A percentile compares a stretch with the other conserved stretches of the same genome.
These are phyloP conservation scores for Rhagium mordax DNA, from an alignment of 2,888 invertebrate species.

Conservation along the genomic window DNA sequence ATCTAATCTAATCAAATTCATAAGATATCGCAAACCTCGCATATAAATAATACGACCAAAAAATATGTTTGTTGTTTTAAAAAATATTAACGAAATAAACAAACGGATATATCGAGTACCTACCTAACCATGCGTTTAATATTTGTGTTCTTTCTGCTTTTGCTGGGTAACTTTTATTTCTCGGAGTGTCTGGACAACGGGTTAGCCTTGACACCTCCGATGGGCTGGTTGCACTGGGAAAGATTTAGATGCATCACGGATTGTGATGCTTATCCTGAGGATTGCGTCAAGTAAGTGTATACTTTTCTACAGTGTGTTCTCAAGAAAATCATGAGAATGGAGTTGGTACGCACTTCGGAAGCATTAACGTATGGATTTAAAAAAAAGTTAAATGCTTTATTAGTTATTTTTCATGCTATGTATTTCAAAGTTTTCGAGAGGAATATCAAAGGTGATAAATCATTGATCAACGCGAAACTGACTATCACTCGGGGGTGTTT, in stretches of 20 bases:
- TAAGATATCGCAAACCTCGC: not conserved
- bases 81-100: not conserved
- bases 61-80: not conserved
- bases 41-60: not conserved
- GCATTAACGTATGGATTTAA: no score
- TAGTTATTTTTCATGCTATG: no score
- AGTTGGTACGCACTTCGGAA: no score
- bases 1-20: not conserved
- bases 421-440: no score
- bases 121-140: not conserved
- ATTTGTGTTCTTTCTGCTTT: not conserved
- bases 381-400: no score
- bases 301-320: not conserved
- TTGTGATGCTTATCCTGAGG: constrained; percentile 73
- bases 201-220: constrained; percentile 78
- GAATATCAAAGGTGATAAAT: no score
- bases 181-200: constrained; percentile 72
- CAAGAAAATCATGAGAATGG: no score
- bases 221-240: constrained; percentile 84
- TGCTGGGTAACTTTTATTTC: not conserved
- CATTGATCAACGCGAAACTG: no score
- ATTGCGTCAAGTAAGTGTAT: constrained; percentile 58
- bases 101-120: not conserved
- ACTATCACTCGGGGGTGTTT: no score
- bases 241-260: constrained; percentile 78